phyloP scores from a whole-genome alignment of 35 echinoderm and acorn worm genomes.

The Ophiothrix spiculata region DNA sequence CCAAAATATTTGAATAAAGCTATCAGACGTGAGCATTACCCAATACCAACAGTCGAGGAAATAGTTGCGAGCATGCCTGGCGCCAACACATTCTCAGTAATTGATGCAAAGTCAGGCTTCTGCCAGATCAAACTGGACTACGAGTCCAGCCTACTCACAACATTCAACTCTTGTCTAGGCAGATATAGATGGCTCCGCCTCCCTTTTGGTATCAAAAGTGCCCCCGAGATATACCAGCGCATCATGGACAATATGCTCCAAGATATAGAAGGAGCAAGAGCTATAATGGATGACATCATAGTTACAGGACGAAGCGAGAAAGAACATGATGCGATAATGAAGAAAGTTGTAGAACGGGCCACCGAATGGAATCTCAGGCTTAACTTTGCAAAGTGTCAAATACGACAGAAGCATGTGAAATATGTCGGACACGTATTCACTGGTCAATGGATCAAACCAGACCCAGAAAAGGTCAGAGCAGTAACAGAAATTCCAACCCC shows the following conservation, averaged over 20 bases:
- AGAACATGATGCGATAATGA: conserved; percentile 44
- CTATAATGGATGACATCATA: conserved; percentile 71
- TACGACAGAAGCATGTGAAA: conserved; percentile 56
- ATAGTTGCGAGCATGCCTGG: conserved; percentile 40
- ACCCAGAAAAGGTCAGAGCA: conserved; percentile 62
- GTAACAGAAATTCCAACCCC: conserved; percentile 63
- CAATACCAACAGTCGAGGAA: conserved; percentile 60
- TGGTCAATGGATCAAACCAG: conserved; percentile 23
- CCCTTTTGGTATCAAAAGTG: conserved; percentile 76
- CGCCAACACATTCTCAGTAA: conserved; percentile 62
- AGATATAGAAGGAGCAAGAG: conserved; percentile 48
- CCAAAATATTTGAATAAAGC: conserved; percentile 56
- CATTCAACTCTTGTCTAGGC: conserved; percentile 60
- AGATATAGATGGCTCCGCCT: conserved; percentile 67
- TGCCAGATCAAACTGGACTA: conserved; percentile 59
- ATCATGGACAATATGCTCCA: conserved; percentile 61
- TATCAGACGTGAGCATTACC: conserved; percentile 44
- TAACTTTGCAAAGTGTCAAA: conserved; percentile 70
- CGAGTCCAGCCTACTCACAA: conserved; percentile 62
- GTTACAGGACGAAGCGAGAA: conserved; percentile 32
- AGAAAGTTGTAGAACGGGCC: conserved; percentile 53
- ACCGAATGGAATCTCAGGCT: conserved; percentile 77
- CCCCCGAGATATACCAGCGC: conserved; percentile 65
- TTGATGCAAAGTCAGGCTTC: conserved; percentile 69
- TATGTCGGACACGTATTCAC: conserved; percentile 77